Base-by-base conservation (phyloP, 2,113 vertebrate genomes). In the Phylloscopus trochilus region DNA sequence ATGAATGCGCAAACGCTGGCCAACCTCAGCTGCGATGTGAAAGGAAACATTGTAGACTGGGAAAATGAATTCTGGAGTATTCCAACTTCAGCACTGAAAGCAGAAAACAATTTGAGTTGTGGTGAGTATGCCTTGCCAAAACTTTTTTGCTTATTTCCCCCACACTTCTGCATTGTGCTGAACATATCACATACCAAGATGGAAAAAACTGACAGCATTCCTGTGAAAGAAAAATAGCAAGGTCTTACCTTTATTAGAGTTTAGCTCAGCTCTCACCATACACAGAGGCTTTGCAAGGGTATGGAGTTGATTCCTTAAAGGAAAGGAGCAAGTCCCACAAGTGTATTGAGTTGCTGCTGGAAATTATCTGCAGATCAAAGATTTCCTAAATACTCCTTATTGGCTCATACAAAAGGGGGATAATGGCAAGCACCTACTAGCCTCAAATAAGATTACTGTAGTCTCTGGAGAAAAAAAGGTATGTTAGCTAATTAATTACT, bases 11-110 rank as follows among this genome's bases (percentile, higher is more conserved):
- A 94, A 86, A 89, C 97, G 64, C 98, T 99, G 31, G 83, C 80
- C 46, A 96, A 96, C 51, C 97, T 99, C 68, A 99, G 98, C 97
- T 99, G 99, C 7, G 98, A 98, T 87, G 51, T 84, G 51, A 95
- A 96, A 85, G 99, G 99, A 21, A 99, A 98, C 88, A 93, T 99
- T 87, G 87, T 99, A 16, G 99, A 99, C 98, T 99, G 99, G 99
- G 98, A 99, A 96, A 99, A 98, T 96, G 97, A 97, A 90, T 98
- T 98, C 93, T 99, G 99, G 99, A 98, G 89, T 96, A 98, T 99
- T 96, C 98, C 98, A 22, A 76, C 97, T 35, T 92, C 97, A 16
- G 94, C 97, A 73, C 97, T 99, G 85, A 98, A 98, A 97, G 98
- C 98, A 5, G 99, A 99, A 97, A 97, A 96, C 97, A 97, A 98